Evolutionary conservation across 2,888 invertebrate genomes (phyloP).

Genomic region (Lutraria lutraria): DNA sequence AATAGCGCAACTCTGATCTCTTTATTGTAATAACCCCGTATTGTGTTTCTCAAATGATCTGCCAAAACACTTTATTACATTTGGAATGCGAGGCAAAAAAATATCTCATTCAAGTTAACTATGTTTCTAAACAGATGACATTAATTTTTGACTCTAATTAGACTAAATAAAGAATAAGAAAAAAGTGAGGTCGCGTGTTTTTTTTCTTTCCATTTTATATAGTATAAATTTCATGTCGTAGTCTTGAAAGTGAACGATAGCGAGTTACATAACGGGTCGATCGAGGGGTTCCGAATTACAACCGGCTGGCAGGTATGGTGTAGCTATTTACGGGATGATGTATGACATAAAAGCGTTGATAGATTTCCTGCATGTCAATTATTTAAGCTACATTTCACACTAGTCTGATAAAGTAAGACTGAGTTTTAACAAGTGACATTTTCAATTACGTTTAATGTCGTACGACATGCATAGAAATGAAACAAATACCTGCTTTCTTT

Average conservation of each 20-base stretch:
- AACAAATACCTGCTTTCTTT: slow-evolving; percentile 27
- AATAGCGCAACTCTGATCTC: slow-evolving; percentile 56
- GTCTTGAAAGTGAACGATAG: neutral
- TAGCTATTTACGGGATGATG: neutral
- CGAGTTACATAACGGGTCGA: neutral
- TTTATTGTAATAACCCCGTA: slow-evolving; percentile 22
- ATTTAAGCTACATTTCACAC: slow-evolving; percentile 33
- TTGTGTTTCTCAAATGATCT: slow-evolving; percentile 34
- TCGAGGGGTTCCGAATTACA: neutral
- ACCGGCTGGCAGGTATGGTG: neutral
- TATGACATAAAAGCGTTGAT: slow-evolving; percentile 19
- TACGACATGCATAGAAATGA: slow-evolving; percentile 33
- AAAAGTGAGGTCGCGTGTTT: slow-evolving; percentile 9
- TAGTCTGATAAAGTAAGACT: slow-evolving; percentile 14
- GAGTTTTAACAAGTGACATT: slow-evolving; percentile 47
- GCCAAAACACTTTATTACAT: slow-evolving; percentile 39
- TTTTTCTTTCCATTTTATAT: neutral
- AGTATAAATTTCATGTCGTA: neutral
- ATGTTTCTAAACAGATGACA: slow-evolving; percentile 39
- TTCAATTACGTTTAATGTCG: slow-evolving; percentile 49
- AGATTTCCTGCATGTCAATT: slow-evolving; percentile 38
- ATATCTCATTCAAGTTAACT: slow-evolving; percentile 25
- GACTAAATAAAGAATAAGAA: slow-evolving; percentile 28
- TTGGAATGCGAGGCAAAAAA: slow-evolving; percentile 32
- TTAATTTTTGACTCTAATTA: slow-evolving; percentile 44